phyloP scores from a whole-genome alignment of 2,888 invertebrate genomes.

The Ferdinandea cuprea region DNA sequence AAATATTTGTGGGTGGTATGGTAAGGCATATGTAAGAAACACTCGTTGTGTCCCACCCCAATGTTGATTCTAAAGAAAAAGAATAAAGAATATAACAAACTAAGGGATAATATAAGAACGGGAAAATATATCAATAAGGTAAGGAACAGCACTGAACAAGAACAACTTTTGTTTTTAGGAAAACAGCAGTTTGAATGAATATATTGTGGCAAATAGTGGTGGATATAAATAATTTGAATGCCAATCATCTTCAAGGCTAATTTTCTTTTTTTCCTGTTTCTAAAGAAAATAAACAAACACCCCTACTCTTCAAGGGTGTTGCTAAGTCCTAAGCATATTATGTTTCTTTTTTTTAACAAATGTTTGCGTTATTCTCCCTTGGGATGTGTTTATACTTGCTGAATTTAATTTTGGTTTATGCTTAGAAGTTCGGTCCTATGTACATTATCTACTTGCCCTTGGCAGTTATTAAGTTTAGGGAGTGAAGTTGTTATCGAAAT shows the following conservation, averaged over 20 bases:
- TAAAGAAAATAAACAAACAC: conserved; percentile 41
- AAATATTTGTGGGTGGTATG: conserved; percentile 13
- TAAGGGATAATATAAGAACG: conserved; percentile 35
- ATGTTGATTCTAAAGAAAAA: conserved; percentile 10
- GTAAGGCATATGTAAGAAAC: conserved; percentile 26
- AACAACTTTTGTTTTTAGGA: conserved; percentile 62
- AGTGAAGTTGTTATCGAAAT: conserved; percentile 37
- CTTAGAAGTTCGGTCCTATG: conserved; percentile 25
- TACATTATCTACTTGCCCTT: conserved; percentile 17
- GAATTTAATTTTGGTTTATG: conserved; percentile 26
- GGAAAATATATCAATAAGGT: conserved; percentile 39
- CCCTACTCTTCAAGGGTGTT: conserved; percentile 30
- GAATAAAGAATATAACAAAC: conserved; percentile 31
- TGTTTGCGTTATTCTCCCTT: conserved; percentile 35
- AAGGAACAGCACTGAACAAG: conserved; percentile 38
- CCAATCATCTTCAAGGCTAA: conserved; percentile 43
- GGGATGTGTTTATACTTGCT: conserved; percentile 38
- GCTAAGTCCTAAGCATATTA: conserved; percentile 6
- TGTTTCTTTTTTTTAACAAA: conserved; percentile 56
- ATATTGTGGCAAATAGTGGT: conserved; percentile 8
- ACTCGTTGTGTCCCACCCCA: conserved; percentile 7
- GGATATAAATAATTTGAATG: conserved; percentile 41
- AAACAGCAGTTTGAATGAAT: conserved; percentile 35
- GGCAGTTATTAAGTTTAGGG: not conserved
- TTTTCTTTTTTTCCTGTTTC: conserved; percentile 22